Conservation (phyloP, 2,888 invertebrate species). For the Therioaphis trifolii region DNA sequence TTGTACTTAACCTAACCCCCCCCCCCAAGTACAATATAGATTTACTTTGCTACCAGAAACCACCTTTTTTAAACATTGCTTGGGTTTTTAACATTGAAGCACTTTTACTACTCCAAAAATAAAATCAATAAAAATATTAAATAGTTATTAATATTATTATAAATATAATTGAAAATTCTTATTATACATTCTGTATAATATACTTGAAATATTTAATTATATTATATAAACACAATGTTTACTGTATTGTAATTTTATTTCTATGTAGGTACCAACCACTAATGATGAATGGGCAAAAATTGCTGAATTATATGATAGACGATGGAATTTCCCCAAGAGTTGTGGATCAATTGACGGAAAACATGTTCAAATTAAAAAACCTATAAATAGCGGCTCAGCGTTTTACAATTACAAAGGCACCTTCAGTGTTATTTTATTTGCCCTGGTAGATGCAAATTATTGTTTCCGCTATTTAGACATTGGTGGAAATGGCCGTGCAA, state of each 20-base stretch:
- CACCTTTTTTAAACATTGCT: too few species aligned
- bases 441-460: constrained; percentile 60
- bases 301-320: constrained; percentile 29
- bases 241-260: constrained; percentile 6
- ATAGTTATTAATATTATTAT: too few species aligned
- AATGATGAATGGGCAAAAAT: constrained; percentile 53
- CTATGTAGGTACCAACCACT: constrained; percentile 51
- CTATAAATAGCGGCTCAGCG: constrained; percentile 15
- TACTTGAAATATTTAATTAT: constrained; percentile 5
- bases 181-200: constrained; percentile 9
- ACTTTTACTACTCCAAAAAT: too few species aligned
- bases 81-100: too few species aligned
- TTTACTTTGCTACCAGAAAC: too few species aligned
- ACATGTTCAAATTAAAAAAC: constrained; percentile 52
- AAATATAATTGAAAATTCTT: neutral
- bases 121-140: too few species aligned
- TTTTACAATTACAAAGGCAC: constrained; percentile 54
- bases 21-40: too few species aligned
- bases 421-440: constrained; percentile 52
- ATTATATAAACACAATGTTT: constrained; percentile 27
- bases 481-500: constrained; percentile 55
- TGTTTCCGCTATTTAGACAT: constrained; percentile 53
- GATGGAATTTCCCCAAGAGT: constrained; percentile 57
- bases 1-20: too few species aligned
- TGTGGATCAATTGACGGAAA: constrained; percentile 61